Conservation (phyloP, 2,888 invertebrate genomes). For the Ectemnius cavifrons region DNA sequence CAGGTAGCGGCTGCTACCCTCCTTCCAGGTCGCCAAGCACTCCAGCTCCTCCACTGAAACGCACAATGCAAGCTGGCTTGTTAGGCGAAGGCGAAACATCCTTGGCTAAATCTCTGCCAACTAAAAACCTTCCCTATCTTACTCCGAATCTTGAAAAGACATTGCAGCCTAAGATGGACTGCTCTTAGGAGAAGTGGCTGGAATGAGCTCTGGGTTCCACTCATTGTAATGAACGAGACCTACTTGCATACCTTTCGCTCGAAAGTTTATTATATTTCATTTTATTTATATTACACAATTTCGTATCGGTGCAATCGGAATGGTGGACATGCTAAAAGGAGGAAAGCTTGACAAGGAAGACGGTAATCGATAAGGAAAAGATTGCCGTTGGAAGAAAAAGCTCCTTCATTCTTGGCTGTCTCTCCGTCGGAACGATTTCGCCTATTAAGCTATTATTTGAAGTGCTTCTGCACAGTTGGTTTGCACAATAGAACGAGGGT, state of each 20-base stretch:
- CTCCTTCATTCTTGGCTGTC: slow-evolving; percentile 2
- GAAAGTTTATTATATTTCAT: too few species aligned
- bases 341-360: neutral
- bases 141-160: too few species aligned
- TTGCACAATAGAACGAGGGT: slow-evolving; percentile 6
- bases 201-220: too few species aligned
- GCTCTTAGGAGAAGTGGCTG: too few species aligned
- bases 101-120: neutral
- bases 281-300: too few species aligned
- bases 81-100: slow-evolving; percentile 4
- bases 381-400: neutral
- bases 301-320: too few species aligned
- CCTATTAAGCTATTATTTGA: slow-evolving; percentile 16
- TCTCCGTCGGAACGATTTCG: slow-evolving; percentile 1
- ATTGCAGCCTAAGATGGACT: too few species aligned
- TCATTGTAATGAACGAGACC: too few species aligned
- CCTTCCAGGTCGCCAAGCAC: slow-evolving; percentile 95
- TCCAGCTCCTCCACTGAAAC: slow-evolving; percentile 92
- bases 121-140: too few species aligned
- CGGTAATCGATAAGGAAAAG: slow-evolving; percentile 2
- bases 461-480: neutral
- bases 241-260: too few species aligned
- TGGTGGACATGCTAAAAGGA: neutral
- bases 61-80: slow-evolving; percentile 14
- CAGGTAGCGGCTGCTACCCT: slow-evolving; percentile 93